Percentiles rank a stretch among this genome's conserved stretches.
Conservation (phyloP, 2,113 vertebrate species). For the Cromileptes altivelis region DNA sequence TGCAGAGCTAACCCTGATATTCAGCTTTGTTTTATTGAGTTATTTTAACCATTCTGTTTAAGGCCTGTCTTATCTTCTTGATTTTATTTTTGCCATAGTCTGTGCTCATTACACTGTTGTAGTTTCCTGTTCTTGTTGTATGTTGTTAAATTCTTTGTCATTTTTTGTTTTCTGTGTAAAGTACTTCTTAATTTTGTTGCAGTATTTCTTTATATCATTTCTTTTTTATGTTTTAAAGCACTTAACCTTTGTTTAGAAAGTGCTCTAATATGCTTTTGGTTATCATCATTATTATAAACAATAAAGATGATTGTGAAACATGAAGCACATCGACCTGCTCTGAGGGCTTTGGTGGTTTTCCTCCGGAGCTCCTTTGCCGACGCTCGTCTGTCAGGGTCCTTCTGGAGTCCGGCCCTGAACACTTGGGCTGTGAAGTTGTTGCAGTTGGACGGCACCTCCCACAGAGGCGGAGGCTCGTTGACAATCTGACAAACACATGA, state of each 20-base stretch:
- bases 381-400: conserved; percentile 88
- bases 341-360: conserved; percentile 86
- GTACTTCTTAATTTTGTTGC: background rate
- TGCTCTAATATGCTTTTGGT: background rate
- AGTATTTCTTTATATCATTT: background rate
- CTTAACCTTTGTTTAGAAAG: background rate
- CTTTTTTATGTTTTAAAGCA: background rate
- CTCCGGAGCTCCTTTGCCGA: conserved; percentile 85
- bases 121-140: no score
- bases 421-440: conserved; percentile 90
- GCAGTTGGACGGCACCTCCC: conserved; percentile 93
- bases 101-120: no score
- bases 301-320: background rate
- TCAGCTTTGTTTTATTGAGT: no score
- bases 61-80: no score
- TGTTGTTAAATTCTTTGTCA: no score
- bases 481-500: conserved; percentile 86
- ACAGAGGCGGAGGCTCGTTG: conserved; percentile 91
- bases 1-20: no score
- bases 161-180: no score
- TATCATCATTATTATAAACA: background rate
- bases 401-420: conserved; percentile 91
- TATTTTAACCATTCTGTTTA: no score
- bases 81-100: no score
- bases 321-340: conserved; percentile 81